Base-by-base conservation (phyloP, 1,140 invertebrate species). In the Xylocopa sonorina region DNA sequence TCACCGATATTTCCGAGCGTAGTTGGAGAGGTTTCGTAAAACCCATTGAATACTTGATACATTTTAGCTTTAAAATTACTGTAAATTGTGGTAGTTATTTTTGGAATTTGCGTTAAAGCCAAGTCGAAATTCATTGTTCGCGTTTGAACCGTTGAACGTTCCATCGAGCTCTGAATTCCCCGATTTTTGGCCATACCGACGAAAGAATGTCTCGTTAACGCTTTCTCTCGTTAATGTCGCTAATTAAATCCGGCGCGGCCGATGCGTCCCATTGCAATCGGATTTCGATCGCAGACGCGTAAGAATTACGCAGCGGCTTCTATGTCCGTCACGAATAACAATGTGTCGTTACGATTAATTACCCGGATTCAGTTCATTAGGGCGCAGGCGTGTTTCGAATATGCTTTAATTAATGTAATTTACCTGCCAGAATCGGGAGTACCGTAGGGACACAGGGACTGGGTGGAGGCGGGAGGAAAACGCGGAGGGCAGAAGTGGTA, bases 351-450 rank as follows among this genome's bases (percentile, higher is more conserved):
- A 77, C 66, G 75, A 69, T 69, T 69, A 60, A 77, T 69, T 77
- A 77, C 64, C 53, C 57, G 75, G 55, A 77, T 77, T 77, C 75
- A 48, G 55, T 77, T 77, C 75, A 69, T 77, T 69, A 69, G 66
- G 29, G 29, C 43, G 43, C 32, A n/a, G n/a, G 29, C 43, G 75
- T 50, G 66, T 60, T 69, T 69, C 66, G 53, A 58, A 58, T 58
- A 58, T 58, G 75, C 43, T 48, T 77, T 69, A 69, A 77, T 77
- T 60, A 77, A 69, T 60, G 43, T 43, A 77, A 60, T 77, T 69
- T 77, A 77, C 67, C 29, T 48, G 41, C 51, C 43, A 43, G 51
- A 71, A 41, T 74, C 34, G 57, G 32, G 10, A 5, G 58, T 7
- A n/a, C 12, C n/a, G n/a, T 10, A 24, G 43, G 16, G 16, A 21